Base-by-base conservation (phyloP, 2,888 invertebrate species). In the Eulithis prunata region DNA sequence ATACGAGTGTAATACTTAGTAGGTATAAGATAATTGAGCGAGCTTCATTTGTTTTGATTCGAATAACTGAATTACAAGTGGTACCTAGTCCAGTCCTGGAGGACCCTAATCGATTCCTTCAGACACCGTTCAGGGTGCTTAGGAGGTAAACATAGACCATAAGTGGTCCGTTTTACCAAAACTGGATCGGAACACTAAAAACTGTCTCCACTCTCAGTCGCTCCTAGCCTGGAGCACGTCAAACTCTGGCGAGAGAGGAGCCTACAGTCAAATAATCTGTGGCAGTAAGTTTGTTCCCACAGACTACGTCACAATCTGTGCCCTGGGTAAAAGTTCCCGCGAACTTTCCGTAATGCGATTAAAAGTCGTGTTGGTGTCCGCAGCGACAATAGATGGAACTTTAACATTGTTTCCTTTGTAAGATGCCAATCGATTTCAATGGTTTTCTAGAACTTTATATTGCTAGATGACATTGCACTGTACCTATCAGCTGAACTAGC, bases 331-430 rank as follows among this genome's bases (percentile, higher is more conserved):
- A 81, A 83, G 78, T 81, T 80, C 70, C 74, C 70, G 69, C 68
- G 70, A 81, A 81, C 79, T 83, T 79, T 70, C 72, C 75, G 77
- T 84, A 85, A 86, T 83, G 78, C 86, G 85, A 86, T 86, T 86
- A 85, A 85, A 85, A 83, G 84, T 82, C 78, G 80, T 75, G 78
- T 78, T 74, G 75, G 77, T 78, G 75, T 75, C 79, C 75, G 69
- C 76, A 71, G 68, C 82, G 76, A 82, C 83, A 84, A 85, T 85
- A 80, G 84, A 83, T 84, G 85, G 81, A 79, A 84, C 82, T 86
- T 85, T 83, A 83, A 83, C 84, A 77, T 83, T 83, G 84, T 85
- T 84, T 84, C 75, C 76, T 75, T 78, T 75, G 61, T 66, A 64
- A 67, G 67, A 67, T 63, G 64, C 64, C 68, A 68, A 68, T 68